These are phyloP conservation scores for Buphagus erythrorhynchus DNA, from an alignment of 2,797 vertebrate genomes.

Conservation along the genomic window DNA sequence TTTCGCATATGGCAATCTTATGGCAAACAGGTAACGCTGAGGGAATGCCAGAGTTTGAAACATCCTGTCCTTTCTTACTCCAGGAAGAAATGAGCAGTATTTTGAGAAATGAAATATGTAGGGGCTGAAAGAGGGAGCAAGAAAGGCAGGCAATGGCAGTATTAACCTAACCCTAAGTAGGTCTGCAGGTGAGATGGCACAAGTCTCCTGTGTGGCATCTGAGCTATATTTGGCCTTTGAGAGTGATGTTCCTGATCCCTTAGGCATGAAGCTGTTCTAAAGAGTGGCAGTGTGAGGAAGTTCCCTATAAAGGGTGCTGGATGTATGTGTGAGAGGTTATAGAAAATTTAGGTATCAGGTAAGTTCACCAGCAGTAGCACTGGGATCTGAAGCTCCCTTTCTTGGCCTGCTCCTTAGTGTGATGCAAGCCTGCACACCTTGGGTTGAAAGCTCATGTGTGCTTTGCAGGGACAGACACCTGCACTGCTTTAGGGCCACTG, in stretches of 20 bases:
- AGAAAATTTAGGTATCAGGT: background rate
- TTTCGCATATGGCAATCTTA: fast-evolving
- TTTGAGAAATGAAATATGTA: background rate
- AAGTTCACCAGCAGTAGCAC: background rate
- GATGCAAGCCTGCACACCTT: background rate
- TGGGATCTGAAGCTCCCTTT: background rate
- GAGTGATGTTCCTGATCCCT: fast-evolving
- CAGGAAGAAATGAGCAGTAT: background rate
- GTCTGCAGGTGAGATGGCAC: background rate
- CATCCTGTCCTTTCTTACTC: background rate
- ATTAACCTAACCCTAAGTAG: background rate
- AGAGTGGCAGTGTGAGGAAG: background rate
- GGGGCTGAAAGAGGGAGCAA: background rate
- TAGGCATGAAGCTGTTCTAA: background rate
- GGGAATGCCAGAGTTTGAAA: background rate
- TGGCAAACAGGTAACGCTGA: background rate
- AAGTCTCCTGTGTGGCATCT: background rate
- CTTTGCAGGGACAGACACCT: background rate
- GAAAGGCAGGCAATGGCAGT: background rate
- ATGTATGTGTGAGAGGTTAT: background rate
- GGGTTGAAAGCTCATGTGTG: background rate
- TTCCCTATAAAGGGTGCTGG: background rate
- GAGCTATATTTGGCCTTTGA: background rate
- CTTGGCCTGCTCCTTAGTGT: background rate
- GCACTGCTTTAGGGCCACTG: background rate